Evolutionary conservation across 2,888 invertebrate species (phyloP).

Genomic region (Carcina quercana): DNA sequence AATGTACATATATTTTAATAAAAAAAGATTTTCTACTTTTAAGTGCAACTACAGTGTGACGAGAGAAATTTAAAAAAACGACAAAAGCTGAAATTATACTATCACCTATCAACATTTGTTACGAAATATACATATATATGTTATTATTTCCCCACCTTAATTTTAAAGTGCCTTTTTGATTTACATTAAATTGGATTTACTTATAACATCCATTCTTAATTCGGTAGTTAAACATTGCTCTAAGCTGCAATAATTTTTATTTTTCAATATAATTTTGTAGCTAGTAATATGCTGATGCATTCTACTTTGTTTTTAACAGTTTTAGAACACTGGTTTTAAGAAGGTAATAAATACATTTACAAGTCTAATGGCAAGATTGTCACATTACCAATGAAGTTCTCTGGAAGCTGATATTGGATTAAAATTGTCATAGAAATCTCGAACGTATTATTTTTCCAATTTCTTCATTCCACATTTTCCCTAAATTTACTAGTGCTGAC

Average conservation of each 20-base stretch:
- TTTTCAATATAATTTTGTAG: slow-evolving; percentile 38
- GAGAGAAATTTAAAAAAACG: slow-evolving; percentile 58
- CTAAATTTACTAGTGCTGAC: slow-evolving; percentile 1
- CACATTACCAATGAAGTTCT: slow-evolving; percentile 53
- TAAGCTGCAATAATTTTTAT: slow-evolving; percentile 30
- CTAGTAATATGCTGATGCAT: slow-evolving; percentile 43
- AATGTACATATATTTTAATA: slow-evolving; percentile 57
- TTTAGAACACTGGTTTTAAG: slow-evolving; percentile 40
- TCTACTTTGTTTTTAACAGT: slow-evolving; percentile 43
- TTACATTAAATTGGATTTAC: slow-evolving; percentile 36
- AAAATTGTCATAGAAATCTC: slow-evolving; percentile 51
- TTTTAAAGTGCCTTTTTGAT: slow-evolving; percentile 62
- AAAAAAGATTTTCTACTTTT: slow-evolving; percentile 54
- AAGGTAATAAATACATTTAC: slow-evolving; percentile 32
- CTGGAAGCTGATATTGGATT: slow-evolving; percentile 62
- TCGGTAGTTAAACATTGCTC: slow-evolving; percentile 34
- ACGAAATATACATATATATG: slow-evolving; percentile 39
- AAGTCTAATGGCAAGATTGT: slow-evolving; percentile 50
- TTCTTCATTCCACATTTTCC: too few relatives aligned
- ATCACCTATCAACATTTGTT: slow-evolving; percentile 26
- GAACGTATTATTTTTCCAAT: slow-evolving; percentile 27
- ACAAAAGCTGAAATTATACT: slow-evolving; percentile 40
- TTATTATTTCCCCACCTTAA: slow-evolving; percentile 51
- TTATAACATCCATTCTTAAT: slow-evolving; percentile 37
- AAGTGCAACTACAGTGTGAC: slow-evolving; percentile 69